Evolutionary conservation across 2,888 invertebrate species (phyloP), one percentile per base, ranked within the genome.

Genomic region (Lapara coniferarum): DNA sequence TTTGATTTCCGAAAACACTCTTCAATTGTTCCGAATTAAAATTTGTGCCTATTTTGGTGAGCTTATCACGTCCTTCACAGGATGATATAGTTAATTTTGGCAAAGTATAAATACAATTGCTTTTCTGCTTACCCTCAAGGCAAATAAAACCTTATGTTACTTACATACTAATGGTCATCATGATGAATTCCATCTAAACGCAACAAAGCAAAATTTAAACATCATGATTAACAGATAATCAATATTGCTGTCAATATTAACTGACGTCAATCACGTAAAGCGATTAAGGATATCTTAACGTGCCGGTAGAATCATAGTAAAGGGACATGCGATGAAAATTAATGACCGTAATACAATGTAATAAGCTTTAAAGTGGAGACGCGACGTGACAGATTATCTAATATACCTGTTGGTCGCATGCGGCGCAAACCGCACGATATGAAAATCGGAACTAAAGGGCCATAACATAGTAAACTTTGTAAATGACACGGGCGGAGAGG

Each of bases 141-240:
- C 5, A 8, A 37, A 37, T 37, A 37, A 37, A 37, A 4, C 7
- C 5, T 37, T 37, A 37, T 37, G 8, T 19, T 55, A 1, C 10
- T 16, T 19, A 55, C 19, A 16, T 19, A n/a, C 4, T 10, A 53
- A 55, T 7, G 37, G 37, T 37, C 7, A 56, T 25, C 37, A 37
- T 37, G 37, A 56, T 55, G 55, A 16, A 16, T 16, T 55, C 55
- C 7, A 19, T 55, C 10, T 10, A 16, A 25, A 10, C 12, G 19
- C 59, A 46, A 63, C 59, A 63, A 46, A 19, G 59, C 46, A 46
- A 63, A 12, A 46, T 63, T 63, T 10, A 63, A 63, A 63, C 44
- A 16, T 7, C 4, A 16, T 13, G 13, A 49, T 49, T 49, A 63
- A 37, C 37, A 37, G 8, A 63, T 12, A 63, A 19, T n/a, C 59